These are phyloP conservation scores for Microcebus murinus DNA, from an alignment of 2,113 vertebrate genomes.

Conservation along the genomic window DNA sequence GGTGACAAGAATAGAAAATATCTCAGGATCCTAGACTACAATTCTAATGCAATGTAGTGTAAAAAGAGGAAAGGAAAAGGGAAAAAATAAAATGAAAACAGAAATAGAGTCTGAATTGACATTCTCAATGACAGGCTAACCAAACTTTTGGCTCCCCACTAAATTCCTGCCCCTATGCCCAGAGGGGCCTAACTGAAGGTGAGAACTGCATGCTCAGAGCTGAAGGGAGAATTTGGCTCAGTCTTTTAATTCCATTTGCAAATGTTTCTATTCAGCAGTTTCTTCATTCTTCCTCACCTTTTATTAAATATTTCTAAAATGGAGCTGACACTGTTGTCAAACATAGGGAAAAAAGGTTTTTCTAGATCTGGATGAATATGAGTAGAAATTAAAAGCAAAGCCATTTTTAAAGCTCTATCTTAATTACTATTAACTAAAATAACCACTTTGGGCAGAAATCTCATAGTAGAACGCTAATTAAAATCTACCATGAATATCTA, in stretches of 20 bases:
- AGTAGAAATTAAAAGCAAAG: slow-evolving; percentile 40
- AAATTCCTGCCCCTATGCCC: not conserved
- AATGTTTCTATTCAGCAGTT: slow-evolving; percentile 68
- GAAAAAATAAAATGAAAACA: slow-evolving; percentile 51
- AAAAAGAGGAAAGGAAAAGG: slow-evolving; percentile 12
- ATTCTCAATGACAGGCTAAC: slow-evolving; percentile 52
- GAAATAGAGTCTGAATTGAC: slow-evolving; percentile 69
- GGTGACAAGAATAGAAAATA: slow-evolving; percentile 38
- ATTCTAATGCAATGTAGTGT: slow-evolving; percentile 83
- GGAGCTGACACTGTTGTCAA: not conserved
- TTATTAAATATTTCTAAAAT: slow-evolving; percentile 22
- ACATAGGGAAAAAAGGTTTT: not conserved
- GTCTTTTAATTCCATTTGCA: slow-evolving; percentile 7
- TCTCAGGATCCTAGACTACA: slow-evolving; percentile 61
- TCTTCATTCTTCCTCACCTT: slow-evolving; percentile 25
- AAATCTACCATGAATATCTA: slow-evolving; percentile 72
- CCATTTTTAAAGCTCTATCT: slow-evolving; percentile 5
- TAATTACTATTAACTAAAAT: slow-evolving; percentile 23
- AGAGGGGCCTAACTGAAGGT: not conserved
- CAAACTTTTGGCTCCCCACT: slow-evolving; percentile 28
- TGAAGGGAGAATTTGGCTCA: not conserved
- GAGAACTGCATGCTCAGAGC: not conserved
- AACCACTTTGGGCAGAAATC: slow-evolving; percentile 57
- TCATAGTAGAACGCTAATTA: slow-evolving; percentile 79
- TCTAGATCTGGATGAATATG: not conserved